Conservation (phyloP, 2,113 vertebrate genomes). For the Stigmatopora argus region DNA sequence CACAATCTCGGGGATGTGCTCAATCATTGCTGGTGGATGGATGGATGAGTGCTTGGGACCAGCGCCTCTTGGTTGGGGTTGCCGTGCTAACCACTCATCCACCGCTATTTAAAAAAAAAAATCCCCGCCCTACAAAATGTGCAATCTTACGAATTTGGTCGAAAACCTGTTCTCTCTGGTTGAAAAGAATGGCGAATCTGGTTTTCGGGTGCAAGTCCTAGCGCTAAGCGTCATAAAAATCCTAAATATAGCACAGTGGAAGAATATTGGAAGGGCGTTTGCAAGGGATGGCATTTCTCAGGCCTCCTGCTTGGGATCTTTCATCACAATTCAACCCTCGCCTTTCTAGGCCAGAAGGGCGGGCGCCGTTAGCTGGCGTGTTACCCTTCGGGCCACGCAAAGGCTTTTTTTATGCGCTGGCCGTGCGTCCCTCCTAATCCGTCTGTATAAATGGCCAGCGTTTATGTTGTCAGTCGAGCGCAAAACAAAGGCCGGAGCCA, state of each 20-base stretch:
- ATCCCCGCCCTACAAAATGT: too few species aligned
- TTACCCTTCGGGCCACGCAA: conserved; percentile 30
- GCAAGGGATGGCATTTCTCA: conserved; percentile 24
- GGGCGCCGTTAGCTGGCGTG: conserved; percentile 33
- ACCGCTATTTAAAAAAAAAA: not conserved
- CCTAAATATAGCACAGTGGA: not conserved
- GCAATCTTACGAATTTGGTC: too few species aligned
- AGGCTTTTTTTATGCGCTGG: conserved; percentile 48
- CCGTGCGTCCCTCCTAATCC: conserved; percentile 61
- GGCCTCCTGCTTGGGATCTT: conserved; percentile 47
- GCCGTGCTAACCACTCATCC: not conserved
- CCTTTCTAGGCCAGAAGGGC: conserved; percentile 35
- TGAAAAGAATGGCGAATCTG: too few species aligned
- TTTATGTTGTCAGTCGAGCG: conserved; percentile 55
- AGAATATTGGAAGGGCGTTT: not conserved
- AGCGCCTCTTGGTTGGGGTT: too few species aligned
- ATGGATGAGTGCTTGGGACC: conserved; percentile 7
- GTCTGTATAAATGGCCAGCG: conserved; percentile 58
- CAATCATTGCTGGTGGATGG: conserved; percentile 27
- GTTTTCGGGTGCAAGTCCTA: too few species aligned
- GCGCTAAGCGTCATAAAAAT: not conserved
- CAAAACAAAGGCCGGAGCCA: conserved; percentile 32
- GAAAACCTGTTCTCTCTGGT: too few species aligned
- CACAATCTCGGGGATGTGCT: not conserved
- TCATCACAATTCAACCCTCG: conserved; percentile 22